Base-by-base conservation (phyloP, 2,797 vertebrate species). In the Malurus leucopterus region DNA sequence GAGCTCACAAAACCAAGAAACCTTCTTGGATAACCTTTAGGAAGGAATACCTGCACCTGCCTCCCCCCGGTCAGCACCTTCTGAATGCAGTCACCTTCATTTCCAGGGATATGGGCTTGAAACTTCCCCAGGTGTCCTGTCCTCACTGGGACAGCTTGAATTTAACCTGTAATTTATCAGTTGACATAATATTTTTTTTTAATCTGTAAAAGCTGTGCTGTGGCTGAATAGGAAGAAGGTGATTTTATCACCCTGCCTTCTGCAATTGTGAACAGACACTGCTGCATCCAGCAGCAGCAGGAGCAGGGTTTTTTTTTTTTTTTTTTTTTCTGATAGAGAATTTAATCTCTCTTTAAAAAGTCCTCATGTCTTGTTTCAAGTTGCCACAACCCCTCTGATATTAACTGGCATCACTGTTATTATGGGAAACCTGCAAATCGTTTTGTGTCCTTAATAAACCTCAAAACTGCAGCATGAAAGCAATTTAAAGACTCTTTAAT, bases 401-500 rank as follows among this genome's bases (percentile, higher is more conserved):
- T 44, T 71, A 95, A 40, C 74, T 36, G 54, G 43, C 26, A 27
- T 84, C 49, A 43, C 34, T 34, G 32, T 61, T 92, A 44, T 73
- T 68, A 63, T 10, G n/a, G 83, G 43, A 83, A 90, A 82, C 26
- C 49, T 88, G 50, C 30, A 77, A 67, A 85, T 88, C 73, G 40
- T 55, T 76, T 57, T 91, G 40, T 84, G 46, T 79, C 74, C 88
- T 93, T 76, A 86, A 85, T 78, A 90, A 81, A 91, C 27, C 84
- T 71, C 73, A 22, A 47, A 82, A 41, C 18, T 40, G 40, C 49
- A 83, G 36, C 15, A 72, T n/a, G 67, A 94, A 79, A 84, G 46
- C 69, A 89, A 44, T 86, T 79, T 67, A 63, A 72, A 81, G 10
- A 36, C 36, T 36, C 36, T 11, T 36, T 36, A 36, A 36, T 11